Percentiles rank a stretch among this genome's conserved stretches.
Conservation (phyloP, 2,113 vertebrate species). For the Hypocryptadius cinnamomeus region DNA sequence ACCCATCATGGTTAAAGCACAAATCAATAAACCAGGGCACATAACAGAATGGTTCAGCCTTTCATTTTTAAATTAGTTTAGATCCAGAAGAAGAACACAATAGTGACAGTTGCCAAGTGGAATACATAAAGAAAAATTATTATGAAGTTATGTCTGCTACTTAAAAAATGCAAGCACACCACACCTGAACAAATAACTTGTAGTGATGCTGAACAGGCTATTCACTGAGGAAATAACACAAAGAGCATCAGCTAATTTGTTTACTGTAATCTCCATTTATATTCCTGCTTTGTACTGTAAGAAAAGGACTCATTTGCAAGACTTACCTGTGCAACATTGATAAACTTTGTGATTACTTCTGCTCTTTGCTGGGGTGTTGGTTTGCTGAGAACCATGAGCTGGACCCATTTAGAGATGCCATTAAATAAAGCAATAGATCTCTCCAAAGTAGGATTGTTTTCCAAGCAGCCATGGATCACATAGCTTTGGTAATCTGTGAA, state of each 20-base stretch:
- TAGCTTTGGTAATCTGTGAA: slow-evolving; percentile 98
- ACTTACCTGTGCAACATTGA: slow-evolving; percentile 91
- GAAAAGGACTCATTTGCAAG: neutral
- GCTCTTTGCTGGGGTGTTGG: slow-evolving; percentile 92
- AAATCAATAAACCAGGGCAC: neutral
- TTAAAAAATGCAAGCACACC: neutral
- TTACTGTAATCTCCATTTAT: neutral
- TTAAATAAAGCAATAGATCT: slow-evolving; percentile 96
- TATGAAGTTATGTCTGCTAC: neutral
- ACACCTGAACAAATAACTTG: neutral
- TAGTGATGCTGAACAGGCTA: neutral
- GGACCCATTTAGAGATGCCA: slow-evolving; percentile 96
- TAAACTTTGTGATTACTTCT: slow-evolving; percentile 95
- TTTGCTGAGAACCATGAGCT: slow-evolving; percentile 97
- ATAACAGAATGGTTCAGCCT: neutral
- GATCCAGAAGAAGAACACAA: neutral
- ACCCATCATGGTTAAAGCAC: neutral
- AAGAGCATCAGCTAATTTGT: neutral
- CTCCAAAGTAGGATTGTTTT: slow-evolving; percentile 93
- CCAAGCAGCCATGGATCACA: slow-evolving; percentile 88
- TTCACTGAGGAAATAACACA: neutral
- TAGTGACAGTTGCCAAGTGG: neutral
- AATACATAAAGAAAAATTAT: neutral
- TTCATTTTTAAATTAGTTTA: neutral
- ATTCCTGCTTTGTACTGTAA: neutral